Base-by-base conservation (phyloP, 2,888 invertebrate genomes). In the Formica aserva region DNA sequence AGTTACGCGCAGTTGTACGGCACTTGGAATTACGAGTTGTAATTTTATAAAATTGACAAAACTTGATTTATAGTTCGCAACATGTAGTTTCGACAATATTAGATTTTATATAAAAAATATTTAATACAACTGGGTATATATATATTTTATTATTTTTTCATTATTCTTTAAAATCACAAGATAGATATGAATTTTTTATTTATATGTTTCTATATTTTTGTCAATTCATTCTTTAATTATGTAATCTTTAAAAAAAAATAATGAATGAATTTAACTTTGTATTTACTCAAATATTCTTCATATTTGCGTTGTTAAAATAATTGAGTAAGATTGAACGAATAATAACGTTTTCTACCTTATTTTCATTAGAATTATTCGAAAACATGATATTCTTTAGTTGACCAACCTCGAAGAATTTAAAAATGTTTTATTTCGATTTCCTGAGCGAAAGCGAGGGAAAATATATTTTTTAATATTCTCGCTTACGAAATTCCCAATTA, bases 391-490 rank as follows among this genome's bases (percentile, higher is more conserved):
- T 18, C 48, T 60, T 60, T 29, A 18, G 15, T 52, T 32, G 60
- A 1, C 38, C 35, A 48, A 75, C 22, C 69, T 66, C 74, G 22
- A 22, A 18, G 57, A n/a, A 65, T 83, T 80, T 80, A 29, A 86
- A 80, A 85, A 82, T 85, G 69, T 84, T 89, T 88, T 89, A 88
- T 87, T 26, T 82, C 69, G 85, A 88, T 89, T 89, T 89, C 78
- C 82, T 72, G 80, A 85, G 84, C 85, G 81, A 86, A 86, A 85
- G 84, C 84, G 69, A 85, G 83, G 67, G 80, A 82, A 78, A 41
- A 84, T 86, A 87, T 89, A 89, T 82, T 35, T 22, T 6, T 72
- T 84, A 86, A 85, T 85, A 88, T 85, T 89, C 84, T 83, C 66
- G 84, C 63, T 82, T 67, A 78, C 22, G 13, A 48, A 69, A 90